Evolutionary conservation across 2,113 vertebrate genomes (phyloP).

Genomic region (Fregetta grallaria): DNA sequence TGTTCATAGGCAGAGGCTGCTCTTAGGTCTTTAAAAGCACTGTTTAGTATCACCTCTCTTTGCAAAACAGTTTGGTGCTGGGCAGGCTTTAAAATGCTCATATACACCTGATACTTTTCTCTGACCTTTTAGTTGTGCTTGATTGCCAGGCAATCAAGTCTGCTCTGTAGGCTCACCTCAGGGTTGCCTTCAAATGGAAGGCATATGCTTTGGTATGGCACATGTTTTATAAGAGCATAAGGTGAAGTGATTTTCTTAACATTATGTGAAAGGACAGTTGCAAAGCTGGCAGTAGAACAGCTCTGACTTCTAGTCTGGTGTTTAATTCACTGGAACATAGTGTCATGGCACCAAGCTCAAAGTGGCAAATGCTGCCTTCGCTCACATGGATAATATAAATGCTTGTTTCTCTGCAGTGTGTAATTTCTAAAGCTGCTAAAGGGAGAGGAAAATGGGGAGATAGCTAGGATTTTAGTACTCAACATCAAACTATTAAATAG

Average conservation of each 20-base stretch:
- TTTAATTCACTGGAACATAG: background rate
- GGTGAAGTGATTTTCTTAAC: background rate
- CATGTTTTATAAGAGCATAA: background rate
- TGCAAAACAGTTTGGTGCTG: background rate
- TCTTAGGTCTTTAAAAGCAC: background rate
- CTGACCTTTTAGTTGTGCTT: background rate
- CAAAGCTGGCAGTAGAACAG: background rate
- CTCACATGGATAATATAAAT: background rate
- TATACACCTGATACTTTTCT: background rate
- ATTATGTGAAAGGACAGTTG: background rate
- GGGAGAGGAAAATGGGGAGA: background rate
- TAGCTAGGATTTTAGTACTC: background rate
- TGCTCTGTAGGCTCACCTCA: background rate
- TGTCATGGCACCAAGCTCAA: background rate
- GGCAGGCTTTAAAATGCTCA: background rate
- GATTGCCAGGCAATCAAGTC: background rate
- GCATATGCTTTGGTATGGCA: background rate
- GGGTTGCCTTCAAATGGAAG: background rate
- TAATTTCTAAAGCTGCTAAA: background rate
- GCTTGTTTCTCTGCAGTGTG: background rate
- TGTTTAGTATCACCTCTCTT: background rate
- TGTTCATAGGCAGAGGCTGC: background rate
- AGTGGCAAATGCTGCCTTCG: background rate
- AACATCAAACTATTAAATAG: background rate
- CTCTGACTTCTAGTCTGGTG: background rate